Evolutionary conservation across 30 jellyfish, hydroid and myxozoan genomes (phyloP), one percentile per base, ranked within the genome.

Genomic region (Cassiopea xamachana): DNA sequence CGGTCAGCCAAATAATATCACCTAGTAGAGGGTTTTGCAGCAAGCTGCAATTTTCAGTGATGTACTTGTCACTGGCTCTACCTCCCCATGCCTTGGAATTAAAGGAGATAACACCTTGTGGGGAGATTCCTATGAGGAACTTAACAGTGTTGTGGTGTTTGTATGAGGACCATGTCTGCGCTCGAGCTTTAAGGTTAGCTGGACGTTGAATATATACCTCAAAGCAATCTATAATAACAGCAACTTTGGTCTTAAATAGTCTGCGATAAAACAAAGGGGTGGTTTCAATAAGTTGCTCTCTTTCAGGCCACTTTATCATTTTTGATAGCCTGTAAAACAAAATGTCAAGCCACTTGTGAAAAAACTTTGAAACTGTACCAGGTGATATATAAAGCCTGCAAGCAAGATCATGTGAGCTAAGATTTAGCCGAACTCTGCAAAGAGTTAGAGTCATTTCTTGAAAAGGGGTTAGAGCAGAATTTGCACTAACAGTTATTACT

Each of bases 81-180:
- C 98, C 98, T 1, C 97, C 96, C 81, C 91, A 94, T n/a, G 45
- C 72, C n/a, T 79, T 49, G 1, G 98, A 94, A 14, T 83, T 60
- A 73, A 91, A 94, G 45, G 93, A 55, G 19, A 90, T 76, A 15
- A 90, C 89, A 27, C 98, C 98, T 60, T 94, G 85, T 1, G 93
- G 97, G 8, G 96, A 67, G 39, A 90, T 84, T 5, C 89, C 82
- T 45, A 94, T 46, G 1, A 90, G 79, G 74, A 89, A 78, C 82
- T 94, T 94, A 1, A 89, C 74, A 1, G 98, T 94, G 62, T 75
- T 18, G 73, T n/a, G 98, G 79, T 94, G 98, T 72, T 94, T 89
- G 87, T 94, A 89, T 1, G 79, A 68, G 48, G 92, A 61, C 94
- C 97, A 93, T 5, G 48, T 19, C 50, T 2, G 16, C 1, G 98